Evolutionary conservation across 2,113 vertebrate species (phyloP), one percentile per base, ranked within the genome.

Genomic region (Cyphomyrus discorhynchus): DNA sequence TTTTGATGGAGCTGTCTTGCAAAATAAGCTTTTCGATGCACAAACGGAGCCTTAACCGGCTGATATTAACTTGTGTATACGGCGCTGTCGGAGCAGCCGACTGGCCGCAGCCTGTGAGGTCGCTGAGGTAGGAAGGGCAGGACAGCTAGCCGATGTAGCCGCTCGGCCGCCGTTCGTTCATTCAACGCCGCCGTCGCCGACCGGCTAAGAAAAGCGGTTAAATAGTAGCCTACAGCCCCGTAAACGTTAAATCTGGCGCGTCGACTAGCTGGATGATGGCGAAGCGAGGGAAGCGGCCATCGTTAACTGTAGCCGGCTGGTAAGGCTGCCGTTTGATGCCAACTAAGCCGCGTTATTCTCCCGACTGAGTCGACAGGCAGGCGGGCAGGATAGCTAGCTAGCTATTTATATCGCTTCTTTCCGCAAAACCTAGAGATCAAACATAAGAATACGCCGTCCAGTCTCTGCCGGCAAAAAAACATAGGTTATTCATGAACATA

Each of bases 381-480:
- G 24, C 58, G 17, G 77, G 62, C 62, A 47, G 56, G 45, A 39
- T 31, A 88, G 58, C 62, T 47, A 88, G 62, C 88, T 88, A 74
- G 39, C 87, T 49, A 47, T 66, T 50, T 31, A 89, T 93, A 93
- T 95, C 95, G 91, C 94, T 89, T 93, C 53, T 8, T 45, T 47
- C 62, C 27, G n/a, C 46, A 52, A 89, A 74, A 46, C 17, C 27
- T 50, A 82, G 47, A 27, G 27, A 92, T 90, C 91, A 95, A 94
- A 94, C 92, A 56, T 90, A 86, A 89, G 90, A 91, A 93, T 86
- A 92, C 93, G 95, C 95, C 93, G 92, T 93, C 91, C 88, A 66
- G 89, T 88, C 58, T 91, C 90, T 92, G 27, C 83, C 82, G 86
- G 86, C 88, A 56, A 88, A 19, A 17, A 70, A 56, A 21, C 5